Evolutionary conservation across 1,140 invertebrate species (phyloP), one percentile per base, ranked within the genome.

Genomic region (Lanistes nyassanus): DNA sequence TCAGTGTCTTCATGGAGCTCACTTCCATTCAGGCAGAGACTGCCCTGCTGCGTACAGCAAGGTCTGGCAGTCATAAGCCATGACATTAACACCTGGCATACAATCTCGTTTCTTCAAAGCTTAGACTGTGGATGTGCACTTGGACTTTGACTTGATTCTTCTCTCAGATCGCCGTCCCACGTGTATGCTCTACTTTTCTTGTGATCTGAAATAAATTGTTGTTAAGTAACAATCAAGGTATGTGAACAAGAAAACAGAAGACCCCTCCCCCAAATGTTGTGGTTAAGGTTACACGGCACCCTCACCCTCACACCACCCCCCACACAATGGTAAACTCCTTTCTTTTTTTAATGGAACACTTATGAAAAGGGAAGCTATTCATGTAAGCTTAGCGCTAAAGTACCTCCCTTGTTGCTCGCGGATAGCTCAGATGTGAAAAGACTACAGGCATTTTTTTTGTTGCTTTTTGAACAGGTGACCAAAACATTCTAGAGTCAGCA

Each of bases 181-280:
- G 71, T 74, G 47, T 74, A 77, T 5, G 71, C 71, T 39, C 36
- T 55, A 31, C 31, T 60, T 23, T 74, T 74, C 23, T 29, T 70
- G 67, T 77, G 76, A 7, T 77, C 76, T 77, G 72, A 67, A 70
- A 62, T 13, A 60, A 70, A 26, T 19, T 37, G 64, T 31, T 62
- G 37, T 16, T 42, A 42, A 23, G 60, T 29, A 37, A n/a, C 34
- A 37, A 37, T 29, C 11, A 29, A 64, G 21, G 42, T 39, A 26
- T 3, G 29, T 16, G 2, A 34, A 21, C 3, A n/a, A 71, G 34
- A 2, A 53, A 21, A 69, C 0, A 64, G 4, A 51, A 7, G 37
- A 16, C n/a, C 29, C 51, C n/a, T 21, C 23, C n/a, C 29, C 42
- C 37, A 13, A 29, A 13, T 60, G 36, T 26, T 19, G 11, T 66